phyloP scores from a whole-genome alignment of 2,797 vertebrate genomes.

The Brachyrhaphis roseni region DNA sequence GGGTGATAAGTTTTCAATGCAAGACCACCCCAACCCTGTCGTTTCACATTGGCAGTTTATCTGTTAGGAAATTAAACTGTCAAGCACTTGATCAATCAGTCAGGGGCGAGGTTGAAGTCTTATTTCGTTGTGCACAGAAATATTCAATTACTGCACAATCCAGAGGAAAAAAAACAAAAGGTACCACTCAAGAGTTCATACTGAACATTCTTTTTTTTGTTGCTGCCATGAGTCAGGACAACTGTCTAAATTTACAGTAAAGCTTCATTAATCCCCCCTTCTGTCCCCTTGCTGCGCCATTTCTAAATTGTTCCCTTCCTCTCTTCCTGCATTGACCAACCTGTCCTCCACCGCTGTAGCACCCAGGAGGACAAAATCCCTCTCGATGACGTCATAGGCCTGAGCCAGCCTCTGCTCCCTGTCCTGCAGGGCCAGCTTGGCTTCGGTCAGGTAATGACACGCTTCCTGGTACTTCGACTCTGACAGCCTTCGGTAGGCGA shows the following conservation, averaged over 20 bases:
- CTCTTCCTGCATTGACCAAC: slow-evolving; percentile 69
- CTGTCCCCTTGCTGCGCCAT: slow-evolving; percentile 26
- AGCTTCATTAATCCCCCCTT: slow-evolving; percentile 51
- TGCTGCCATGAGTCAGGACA: slow-evolving; percentile 43
- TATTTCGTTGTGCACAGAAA: neutral
- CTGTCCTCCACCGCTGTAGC: slow-evolving; percentile 98
- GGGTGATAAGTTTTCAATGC: slow-evolving; percentile 70
- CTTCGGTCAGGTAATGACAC: slow-evolving; percentile 83
- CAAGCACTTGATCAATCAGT: slow-evolving; percentile 37
- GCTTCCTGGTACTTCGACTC: slow-evolving; percentile 82
- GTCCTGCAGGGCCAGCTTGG: slow-evolving; percentile 92
- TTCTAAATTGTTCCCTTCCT: slow-evolving; percentile 23
- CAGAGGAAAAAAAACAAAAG: slow-evolving; percentile 10
- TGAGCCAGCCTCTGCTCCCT: slow-evolving; percentile 92
- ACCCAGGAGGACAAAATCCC: slow-evolving; percentile 91
- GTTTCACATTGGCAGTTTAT: slow-evolving; percentile 51
- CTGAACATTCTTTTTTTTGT: slow-evolving; percentile 19
- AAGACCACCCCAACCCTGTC: slow-evolving; percentile 29
- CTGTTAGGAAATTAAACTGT: slow-evolving; percentile 55
- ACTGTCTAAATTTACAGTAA: slow-evolving; percentile 40
- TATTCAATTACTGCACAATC: neutral
- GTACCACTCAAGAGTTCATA: slow-evolving; percentile 21
- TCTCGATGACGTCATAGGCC: slow-evolving; percentile 93
- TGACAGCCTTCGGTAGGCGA: slow-evolving; percentile 89
- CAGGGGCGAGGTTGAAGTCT: slow-evolving; percentile 26